Conservation (phyloP, 2,888 invertebrate species). For the Branchellion lobata region DNA sequence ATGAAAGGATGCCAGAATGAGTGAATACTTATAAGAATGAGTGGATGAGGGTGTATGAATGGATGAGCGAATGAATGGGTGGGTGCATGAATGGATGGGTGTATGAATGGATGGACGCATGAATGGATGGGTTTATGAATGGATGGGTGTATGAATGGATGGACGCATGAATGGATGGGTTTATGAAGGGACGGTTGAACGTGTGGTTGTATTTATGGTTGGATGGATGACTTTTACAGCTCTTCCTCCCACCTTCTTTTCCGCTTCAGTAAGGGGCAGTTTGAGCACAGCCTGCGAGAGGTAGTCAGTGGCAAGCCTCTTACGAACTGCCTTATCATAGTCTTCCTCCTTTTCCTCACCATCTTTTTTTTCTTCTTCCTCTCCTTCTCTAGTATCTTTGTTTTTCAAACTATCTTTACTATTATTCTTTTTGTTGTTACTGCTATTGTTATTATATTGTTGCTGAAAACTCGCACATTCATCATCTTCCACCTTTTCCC, state of each 20-base stretch:
- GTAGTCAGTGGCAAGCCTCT: background rate
- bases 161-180: too few relatives aligned
- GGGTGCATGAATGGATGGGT: too few relatives aligned
- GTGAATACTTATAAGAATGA: too few relatives aligned
- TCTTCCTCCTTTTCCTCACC: background rate
- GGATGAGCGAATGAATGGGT: too few relatives aligned
- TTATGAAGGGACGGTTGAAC: too few relatives aligned
- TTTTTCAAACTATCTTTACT: background rate
- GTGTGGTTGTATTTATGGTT: too few relatives aligned
- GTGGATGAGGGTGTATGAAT: too few relatives aligned
- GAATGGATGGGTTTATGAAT: too few relatives aligned
- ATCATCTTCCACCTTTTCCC: background rate
- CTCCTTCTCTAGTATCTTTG: background rate
- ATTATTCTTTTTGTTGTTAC: background rate
- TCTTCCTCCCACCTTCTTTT: constrained; percentile 27
- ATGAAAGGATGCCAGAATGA: too few relatives aligned
- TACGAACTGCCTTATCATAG: background rate
- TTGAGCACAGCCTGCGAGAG: constrained; percentile 5
- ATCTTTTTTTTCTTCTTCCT: background rate
- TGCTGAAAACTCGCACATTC: background rate
- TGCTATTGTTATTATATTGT: background rate
- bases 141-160: too few relatives aligned
- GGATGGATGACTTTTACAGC: too few relatives aligned
- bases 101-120: too few relatives aligned
- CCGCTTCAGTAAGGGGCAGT: constrained; percentile 27